Evolutionary conservation across 1,140 invertebrate genomes (phyloP).

Genomic region (Meloidogyne chitwoodi): DNA sequence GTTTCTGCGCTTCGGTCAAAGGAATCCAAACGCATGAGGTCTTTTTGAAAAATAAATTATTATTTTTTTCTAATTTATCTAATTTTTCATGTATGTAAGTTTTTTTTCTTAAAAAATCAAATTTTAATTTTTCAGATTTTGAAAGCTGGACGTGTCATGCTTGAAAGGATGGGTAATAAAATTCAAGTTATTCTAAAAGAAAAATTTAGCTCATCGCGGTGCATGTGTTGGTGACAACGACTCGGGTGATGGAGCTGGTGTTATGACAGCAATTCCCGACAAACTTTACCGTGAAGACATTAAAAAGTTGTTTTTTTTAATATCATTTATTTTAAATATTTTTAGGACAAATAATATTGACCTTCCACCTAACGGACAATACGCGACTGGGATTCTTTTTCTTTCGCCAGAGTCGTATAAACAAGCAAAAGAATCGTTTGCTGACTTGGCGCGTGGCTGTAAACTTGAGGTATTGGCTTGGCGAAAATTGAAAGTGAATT

Average conservation of each 20-base stretch:
- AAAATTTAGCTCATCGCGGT: constrained; percentile 73
- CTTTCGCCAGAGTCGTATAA: constrained; percentile 77
- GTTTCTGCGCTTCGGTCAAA: constrained; percentile 96
- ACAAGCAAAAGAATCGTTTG: constrained; percentile 76
- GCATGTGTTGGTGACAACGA: constrained; percentile 97
- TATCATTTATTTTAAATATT: background rate
- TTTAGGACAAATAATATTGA: constrained; percentile 68
- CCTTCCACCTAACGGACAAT: constrained; percentile 78
- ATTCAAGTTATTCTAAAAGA: background rate
- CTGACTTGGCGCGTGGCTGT: constrained; percentile 74
- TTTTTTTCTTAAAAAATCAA: too few relatives aligned
- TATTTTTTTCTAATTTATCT: too few relatives aligned
- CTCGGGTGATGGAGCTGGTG: constrained; percentile 94
- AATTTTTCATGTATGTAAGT: too few relatives aligned
- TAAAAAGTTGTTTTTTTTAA: constrained; percentile 66
- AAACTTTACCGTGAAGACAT: constrained; percentile 79
- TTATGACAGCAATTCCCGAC: constrained; percentile 91
- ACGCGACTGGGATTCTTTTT: constrained; percentile 93
- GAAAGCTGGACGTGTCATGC: constrained; percentile 83
- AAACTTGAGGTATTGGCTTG: constrained; percentile 73
- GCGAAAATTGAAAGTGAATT: constrained; percentile 83
- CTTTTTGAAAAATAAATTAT: too few relatives aligned
- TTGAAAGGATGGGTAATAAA: constrained; percentile 79
- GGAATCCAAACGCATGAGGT: constrained; percentile 86
- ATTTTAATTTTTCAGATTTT: too few relatives aligned